Evolutionary conservation across 35 echinoderm and acorn worm species (phyloP).

Genomic region (Apostichopus californicus): DNA sequence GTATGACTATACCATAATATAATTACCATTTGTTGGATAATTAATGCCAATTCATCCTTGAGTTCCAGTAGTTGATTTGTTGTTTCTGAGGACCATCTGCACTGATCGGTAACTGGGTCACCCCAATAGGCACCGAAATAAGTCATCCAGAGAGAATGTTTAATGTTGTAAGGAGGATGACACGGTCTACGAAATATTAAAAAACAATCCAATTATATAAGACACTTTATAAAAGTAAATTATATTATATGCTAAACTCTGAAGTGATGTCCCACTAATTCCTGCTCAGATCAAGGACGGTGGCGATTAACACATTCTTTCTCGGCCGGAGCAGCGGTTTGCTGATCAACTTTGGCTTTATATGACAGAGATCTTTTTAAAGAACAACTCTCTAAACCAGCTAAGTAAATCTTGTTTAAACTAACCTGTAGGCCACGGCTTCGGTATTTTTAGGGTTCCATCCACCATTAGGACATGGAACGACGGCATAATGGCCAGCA

Average conservation of each 20-base stretch:
- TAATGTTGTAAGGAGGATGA: conserved; percentile 31
- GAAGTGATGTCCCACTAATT: no score
- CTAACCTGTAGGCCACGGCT: conserved; percentile 33
- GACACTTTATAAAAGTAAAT: no score
- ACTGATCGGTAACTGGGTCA: conserved; percentile 60
- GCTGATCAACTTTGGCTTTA: no score
- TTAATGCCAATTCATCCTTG: conserved; percentile 35
- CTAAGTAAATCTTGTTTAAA: not conserved
- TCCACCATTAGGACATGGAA: conserved; percentile 76
- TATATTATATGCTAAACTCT: no score
- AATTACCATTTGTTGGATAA: conserved; percentile 74
- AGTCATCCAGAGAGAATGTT: not conserved
- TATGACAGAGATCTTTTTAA: no score
- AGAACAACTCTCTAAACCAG: no score
- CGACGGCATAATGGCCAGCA: conserved; percentile 73
- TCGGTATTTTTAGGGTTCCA: conserved; percentile 17
- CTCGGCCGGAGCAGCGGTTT: no score
- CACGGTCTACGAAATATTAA: conserved; percentile 20
- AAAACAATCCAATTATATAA: not conserved
- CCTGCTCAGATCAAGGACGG: no score
- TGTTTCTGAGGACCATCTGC: conserved; percentile 73
- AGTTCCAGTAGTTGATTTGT: conserved; percentile 74
- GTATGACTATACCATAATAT: not conserved
- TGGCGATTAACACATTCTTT: no score
- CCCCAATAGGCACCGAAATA: conserved; percentile 65